Percentiles rank a stretch among this genome's conserved stretches.
Conservation (phyloP, 2,888 invertebrate species). For the Diarsia brunnea region DNA sequence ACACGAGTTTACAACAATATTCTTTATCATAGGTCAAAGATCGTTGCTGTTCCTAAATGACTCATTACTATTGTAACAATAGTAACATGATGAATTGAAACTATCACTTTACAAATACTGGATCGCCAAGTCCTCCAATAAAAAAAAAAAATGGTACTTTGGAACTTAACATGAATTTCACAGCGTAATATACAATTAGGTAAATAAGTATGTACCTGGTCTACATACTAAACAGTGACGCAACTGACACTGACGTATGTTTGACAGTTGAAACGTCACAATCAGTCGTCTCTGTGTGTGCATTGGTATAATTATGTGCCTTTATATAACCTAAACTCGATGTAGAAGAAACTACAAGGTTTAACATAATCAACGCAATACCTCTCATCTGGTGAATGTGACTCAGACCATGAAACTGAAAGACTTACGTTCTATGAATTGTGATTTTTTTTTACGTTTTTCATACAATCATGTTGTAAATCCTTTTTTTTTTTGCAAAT, state of each 20-base stretch:
- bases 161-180: background rate
- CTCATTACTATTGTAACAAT: too few relatives aligned
- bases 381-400: background rate
- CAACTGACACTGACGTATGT: constrained; percentile 12
- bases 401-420: background rate
- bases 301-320: background rate
- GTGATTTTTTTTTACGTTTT: background rate
- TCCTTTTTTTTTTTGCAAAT: background rate
- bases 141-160: background rate
- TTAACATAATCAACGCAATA: background rate
- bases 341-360: background rate
- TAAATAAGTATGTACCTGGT: background rate
- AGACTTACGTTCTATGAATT: background rate
- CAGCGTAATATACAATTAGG: constrained; percentile 6
- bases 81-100: too few relatives aligned
- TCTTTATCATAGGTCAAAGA: constrained; percentile 39
- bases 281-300: background rate
- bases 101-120: background rate
- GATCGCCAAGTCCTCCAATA: background rate
- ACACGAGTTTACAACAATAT: background rate
- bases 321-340: background rate
- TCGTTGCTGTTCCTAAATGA: constrained; percentile 24
- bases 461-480: background rate
- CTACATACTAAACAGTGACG: background rate
- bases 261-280: constrained; percentile 6